Evolutionary conservation across 2,797 vertebrate species (phyloP), one percentile per base, ranked within the genome.

Genomic region (Galagoides demidoff): DNA sequence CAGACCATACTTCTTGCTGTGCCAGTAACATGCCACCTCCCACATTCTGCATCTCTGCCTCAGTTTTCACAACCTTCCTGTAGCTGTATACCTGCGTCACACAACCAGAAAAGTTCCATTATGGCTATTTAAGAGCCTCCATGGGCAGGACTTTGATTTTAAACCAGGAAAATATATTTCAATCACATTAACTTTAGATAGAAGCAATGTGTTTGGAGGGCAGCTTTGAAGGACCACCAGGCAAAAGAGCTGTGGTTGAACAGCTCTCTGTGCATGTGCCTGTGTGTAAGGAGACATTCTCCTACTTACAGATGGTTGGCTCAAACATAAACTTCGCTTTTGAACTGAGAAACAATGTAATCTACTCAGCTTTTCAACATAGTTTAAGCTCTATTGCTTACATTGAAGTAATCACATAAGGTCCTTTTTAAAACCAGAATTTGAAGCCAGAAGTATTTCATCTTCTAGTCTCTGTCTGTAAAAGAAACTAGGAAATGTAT

Each of bases 371-470:
- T 89, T 93, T 97, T 59, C 37, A 83, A 78, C 29, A 78, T n/a
- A 43, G 68, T 55, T 85, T 71, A 61, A 49, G 37, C 43, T 96
- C 78, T 70, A 74, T 71, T 85, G 73, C 73, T 94, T 94, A 63
- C 22, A 45, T 10, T 73, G 20, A 94, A 89, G 34, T 66, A 78
- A 63, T 77, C 68, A 73, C 49, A 73, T 64, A 49, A 93, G 13
- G 39, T 79, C 61, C 3, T 87, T 90, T 78, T 86, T 49, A 57
- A 84, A 90, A 61, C 49, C 59, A 84, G 77, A 92, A 55, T 94
- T 89, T 94, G 63, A 97, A 97, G 31, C 29, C 79, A 71, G 16
- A 73, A 91, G 63, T 61, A 81, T 86, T 93, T 92, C 37, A 86
- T n/a, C 45, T 87, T 37, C 45, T 34, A 88, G 25, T 27, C 31